Percentiles rank a stretch among this genome's conserved stretches.
phyloP scores from a whole-genome alignment of 2,113 vertebrate genomes.

The Alexandromys fortis region DNA sequence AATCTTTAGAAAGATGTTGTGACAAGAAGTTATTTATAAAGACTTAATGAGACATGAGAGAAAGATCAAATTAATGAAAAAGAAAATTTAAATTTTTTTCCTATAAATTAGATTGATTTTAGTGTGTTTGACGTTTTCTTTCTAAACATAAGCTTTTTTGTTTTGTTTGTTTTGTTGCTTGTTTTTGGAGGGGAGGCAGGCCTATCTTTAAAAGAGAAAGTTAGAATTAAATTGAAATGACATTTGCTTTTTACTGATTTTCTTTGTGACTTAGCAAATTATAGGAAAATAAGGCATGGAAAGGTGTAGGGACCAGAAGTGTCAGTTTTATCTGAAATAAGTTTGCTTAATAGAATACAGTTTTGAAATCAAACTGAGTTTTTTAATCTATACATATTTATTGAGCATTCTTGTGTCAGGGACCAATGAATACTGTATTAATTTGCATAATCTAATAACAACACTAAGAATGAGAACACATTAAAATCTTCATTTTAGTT shows the following conservation, averaged over 20 bases:
- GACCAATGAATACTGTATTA: background rate
- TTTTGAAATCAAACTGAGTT: slow-evolving; percentile 11
- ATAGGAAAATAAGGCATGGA: background rate
- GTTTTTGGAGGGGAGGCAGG: background rate
- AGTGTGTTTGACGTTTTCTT: slow-evolving; percentile 48
- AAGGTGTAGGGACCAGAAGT: background rate
- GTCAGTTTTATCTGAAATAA: slow-evolving; percentile 35
- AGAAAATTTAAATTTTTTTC: slow-evolving; percentile 48
- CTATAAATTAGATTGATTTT: slow-evolving; percentile 46
- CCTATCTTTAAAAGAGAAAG: slow-evolving; percentile 35
- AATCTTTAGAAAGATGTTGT: slow-evolving; percentile 64
- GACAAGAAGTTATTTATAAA: slow-evolving; percentile 64
- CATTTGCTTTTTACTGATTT: slow-evolving; percentile 35
- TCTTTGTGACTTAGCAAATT: background rate
- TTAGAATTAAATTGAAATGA: slow-evolving; percentile 37
- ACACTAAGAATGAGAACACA: background rate
- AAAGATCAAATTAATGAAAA: slow-evolving; percentile 59
- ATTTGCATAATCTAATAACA: slow-evolving; percentile 19
- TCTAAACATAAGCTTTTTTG: background rate
- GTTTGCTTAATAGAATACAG: background rate
- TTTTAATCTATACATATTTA: background rate
- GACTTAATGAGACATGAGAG: background rate
- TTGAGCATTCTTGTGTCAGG: background rate
- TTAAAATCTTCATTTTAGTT: slow-evolving; percentile 12
- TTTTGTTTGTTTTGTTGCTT: background rate